Evolutionary conservation across 1,140 invertebrate species (phyloP), one percentile per base, ranked within the genome.

Genomic region (Elymnias hypermnestra): DNA sequence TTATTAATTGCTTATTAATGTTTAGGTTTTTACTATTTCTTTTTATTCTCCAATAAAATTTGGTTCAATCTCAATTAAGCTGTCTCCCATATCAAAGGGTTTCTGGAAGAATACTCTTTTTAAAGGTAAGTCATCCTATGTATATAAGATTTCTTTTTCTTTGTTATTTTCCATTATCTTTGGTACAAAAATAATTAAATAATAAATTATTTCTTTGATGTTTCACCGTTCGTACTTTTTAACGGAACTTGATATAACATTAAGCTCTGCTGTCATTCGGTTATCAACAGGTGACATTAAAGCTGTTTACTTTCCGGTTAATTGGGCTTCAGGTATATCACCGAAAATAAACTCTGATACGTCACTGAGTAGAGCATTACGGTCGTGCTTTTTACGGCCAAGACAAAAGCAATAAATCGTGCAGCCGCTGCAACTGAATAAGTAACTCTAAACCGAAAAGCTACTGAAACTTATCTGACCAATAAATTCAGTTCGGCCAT

Each of bases 381-480:
- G 53, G 57, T 44, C 37, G 37, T 41, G 48, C 53, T 53, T 69
- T 68, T 73, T 63, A 69, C 56, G 60, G 61, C 40, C 46, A 57
- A 63, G 74, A 69, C 62, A 64, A 72, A 75, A 60, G 53, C 53
- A 57, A 69, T 69, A 67, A 70, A 72, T 64, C 52, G 50, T 53
- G 43, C 49, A 49, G 36, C 36, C 53, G 48, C 41, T 60, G 56
- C 61, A 62, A 53, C 51, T 49, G 59, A 58, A 56, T 58, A 62
- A 75, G 76, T 77, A 72, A 81, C 63, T 51, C 59, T 60, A 77
- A 68, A 70, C 72, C 63, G 58, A 62, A 63, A 60, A 53, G 72
- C 78, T 68, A 73, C 78, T 69, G 71, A 67, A 72, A 77, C 62
- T 67, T 81, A 83, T 83, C 78, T 73, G 66, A 48, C 56, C 72